These are phyloP conservation scores for Apotomis capreana DNA, from an alignment of 2,888 invertebrate genomes.

Conservation along the genomic window DNA sequence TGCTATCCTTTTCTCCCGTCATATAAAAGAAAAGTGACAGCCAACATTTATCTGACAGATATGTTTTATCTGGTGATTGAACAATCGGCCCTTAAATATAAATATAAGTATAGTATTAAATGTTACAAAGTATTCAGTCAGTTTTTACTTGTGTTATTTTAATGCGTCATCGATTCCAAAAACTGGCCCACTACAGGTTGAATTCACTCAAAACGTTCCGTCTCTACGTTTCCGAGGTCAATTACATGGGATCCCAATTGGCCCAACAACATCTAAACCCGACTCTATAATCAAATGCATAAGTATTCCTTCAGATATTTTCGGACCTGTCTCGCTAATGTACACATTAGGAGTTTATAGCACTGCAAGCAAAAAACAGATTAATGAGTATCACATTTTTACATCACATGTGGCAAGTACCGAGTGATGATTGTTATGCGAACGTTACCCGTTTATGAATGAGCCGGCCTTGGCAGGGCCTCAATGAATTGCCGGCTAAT, in stretches of 20 bases:
- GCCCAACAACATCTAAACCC: neutral
- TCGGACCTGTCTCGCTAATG: neutral
- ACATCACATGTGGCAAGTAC: conserved; percentile 23
- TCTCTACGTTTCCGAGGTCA: neutral
- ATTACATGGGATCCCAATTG: neutral
- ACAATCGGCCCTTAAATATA: too few species aligned
- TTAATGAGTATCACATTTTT: conserved; percentile 32
- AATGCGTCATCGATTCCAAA: neutral
- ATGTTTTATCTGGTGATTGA: too few species aligned
- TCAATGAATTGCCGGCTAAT: conserved; percentile 14
- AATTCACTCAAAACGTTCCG: neutral
- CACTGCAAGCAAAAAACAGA: conserved; percentile 18
- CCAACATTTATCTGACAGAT: too few species aligned
- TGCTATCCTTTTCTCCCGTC: too few species aligned
- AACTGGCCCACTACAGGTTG: neutral
- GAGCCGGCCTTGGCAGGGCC: conserved; percentile 31
- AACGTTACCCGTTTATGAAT: conserved; percentile 34
- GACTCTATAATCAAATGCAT: neutral
- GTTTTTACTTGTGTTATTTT: neutral
- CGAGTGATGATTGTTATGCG: conserved; percentile 18
- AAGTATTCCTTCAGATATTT: neutral
- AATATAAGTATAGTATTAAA: too few species aligned
- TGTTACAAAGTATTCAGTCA: too few species aligned
- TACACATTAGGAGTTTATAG: neutral
- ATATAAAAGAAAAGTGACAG: too few species aligned